Evolutionary conservation across 2,797 vertebrate species (phyloP), one percentile per base, ranked within the genome.

Genomic region (Oreortyx pictus): DNA sequence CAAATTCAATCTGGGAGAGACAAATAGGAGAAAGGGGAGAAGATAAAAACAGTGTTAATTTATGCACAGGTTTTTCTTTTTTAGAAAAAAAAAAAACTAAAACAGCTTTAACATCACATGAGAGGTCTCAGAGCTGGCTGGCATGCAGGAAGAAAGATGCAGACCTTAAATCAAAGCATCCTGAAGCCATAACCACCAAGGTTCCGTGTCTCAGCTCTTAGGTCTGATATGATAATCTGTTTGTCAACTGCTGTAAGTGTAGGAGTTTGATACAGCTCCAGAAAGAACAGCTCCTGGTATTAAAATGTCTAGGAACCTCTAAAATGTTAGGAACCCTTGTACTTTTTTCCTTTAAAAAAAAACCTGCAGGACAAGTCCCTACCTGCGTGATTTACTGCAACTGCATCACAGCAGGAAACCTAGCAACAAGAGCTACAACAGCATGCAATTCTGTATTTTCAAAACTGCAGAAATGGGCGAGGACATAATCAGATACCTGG

Each of bases 1-100:
- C 99, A 97, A 99, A 99, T 94, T 99, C 99, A 86, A 99, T 99
- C 99, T 99, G 94, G 70, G 60, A 81, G 59, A 50, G 17, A 88
- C 18, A 74, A 10, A 44, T 0, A 25, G 23, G 15, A 64, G 33
- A 75, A 89, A 74, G 14, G 18, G 5, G 4, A 54, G 6, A 44
- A 75, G 10, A 66, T 17, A 66, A 89, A 71, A 89, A 71, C 78
- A 39, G 2, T 5, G 18, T 79, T 79, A 35, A 86, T 10, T 64
- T 15, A 25, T 13, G 15, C 33, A 22, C 22, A 20, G 39, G 39
- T 41, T 41, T 41, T 41, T 14, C 39, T 22, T 47, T 47, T 47
- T 44, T 44, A 44, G 39, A 41, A 44, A 44, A 46, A 23, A 52
- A 52, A 10, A 52, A 29, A 17, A 29, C 25, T 29, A 27, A 52